These are phyloP conservation scores for Pan troglodytes DNA, from an alignment of 2,113 vertebrate genomes.

Conservation along the genomic window NHGRI_mPanTro3-v2.1_pri NC_072421.2:153160501-153161000, in stretches of 20 bases:
- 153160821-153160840: background rate
- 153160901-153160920: background rate
- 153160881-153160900: background rate
- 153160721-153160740: constrained; percentile 23
- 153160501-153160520: background rate
- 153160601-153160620: background rate
- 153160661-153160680: background rate
- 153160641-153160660: background rate
- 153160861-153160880: background rate
- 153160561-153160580: background rate
- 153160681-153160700: background rate
- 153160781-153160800: background rate
- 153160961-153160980: background rate
- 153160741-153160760: background rate
- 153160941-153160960: background rate
- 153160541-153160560: background rate
- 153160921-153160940: constrained; percentile 24
- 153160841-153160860: constrained; percentile 6
- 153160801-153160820: background rate
- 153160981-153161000: background rate
- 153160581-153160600: background rate
- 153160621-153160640: background rate
- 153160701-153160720: background rate
- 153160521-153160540: constrained; percentile 4
- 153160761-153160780: background rate